Base-by-base conservation (phyloP, 2,888 invertebrate species). In the Cephus pulcher region DNA sequence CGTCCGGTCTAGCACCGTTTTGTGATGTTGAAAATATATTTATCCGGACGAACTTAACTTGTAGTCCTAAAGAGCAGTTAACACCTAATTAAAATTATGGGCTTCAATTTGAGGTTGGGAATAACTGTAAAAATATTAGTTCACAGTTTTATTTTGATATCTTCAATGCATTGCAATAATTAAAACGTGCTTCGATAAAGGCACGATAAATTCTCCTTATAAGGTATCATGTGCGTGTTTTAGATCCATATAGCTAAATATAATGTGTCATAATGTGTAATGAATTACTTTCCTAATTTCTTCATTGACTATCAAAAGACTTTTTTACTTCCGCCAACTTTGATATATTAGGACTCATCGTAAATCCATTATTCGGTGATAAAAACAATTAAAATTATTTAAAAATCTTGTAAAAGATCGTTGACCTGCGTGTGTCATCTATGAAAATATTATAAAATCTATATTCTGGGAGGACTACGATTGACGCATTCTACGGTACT, bases 1-100 rank as follows among this genome's bases (percentile, higher is more conserved):
- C 85, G 79, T 77, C 82, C 82, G 80, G 82, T 73, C 32, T 86
- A 89, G 88, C 88, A 88, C 89, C 88, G 15, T 76, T 84, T 74
- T 85, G 83, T 85, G 85, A 86, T 84, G 84, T 84, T 82, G 76
- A 85, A 83, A 84, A 84, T 82, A 85, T 69, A 86, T 83, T 80
- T 75, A 79, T 79, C 82, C 80, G 82, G 82, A 80, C 77, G 81
- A 79, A 82, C 85, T 81, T 79, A 82, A 84, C 80, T 76, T 79
- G 78, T 75, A 34, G 30, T 34, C 34, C 74, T 12, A 11, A n/a
- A 35, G 23, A 30, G 30, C 37, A 40, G 23, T 34, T 74, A 74
- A 74, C 12, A 40, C 23, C 9, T 74, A 74, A 35, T 34, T 74
- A 74, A 74, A 74, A 35, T 40, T n/a, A 40, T 15, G 23, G 33